Percentiles rank a stretch among this genome's conserved stretches.
phyloP scores from a whole-genome alignment of 2,888 invertebrate genomes.

The Andrena trimmerana region DNA sequence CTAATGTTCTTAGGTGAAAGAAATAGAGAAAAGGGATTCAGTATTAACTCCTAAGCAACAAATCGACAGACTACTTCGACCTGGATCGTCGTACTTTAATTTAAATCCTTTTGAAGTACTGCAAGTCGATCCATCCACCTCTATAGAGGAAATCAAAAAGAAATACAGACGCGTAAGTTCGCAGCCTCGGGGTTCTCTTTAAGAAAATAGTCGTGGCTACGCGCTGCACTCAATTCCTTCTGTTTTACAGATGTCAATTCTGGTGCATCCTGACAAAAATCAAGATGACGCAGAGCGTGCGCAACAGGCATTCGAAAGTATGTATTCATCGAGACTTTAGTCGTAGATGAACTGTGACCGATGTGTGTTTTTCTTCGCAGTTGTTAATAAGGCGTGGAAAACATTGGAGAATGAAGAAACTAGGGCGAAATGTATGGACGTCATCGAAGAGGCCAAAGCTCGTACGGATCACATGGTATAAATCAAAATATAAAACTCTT shows the following conservation, averaged over 20 bases:
- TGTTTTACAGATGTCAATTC: constrained; percentile 92
- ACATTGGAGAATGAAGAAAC: constrained; percentile 97
- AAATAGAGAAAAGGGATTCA: constrained; percentile 98
- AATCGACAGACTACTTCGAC: constrained; percentile 97
- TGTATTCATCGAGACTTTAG: constrained; percentile 51
- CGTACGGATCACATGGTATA: constrained; percentile 96
- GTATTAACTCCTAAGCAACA: constrained; percentile 98
- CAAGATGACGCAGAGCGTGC: constrained; percentile 97
- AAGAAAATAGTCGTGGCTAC: background rate
- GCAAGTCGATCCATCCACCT: constrained; percentile 95
- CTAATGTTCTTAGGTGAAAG: constrained; percentile 93
- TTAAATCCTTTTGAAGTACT: constrained; percentile 98
- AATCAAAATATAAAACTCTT: background rate
- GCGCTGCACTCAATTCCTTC: constrained; percentile 13
- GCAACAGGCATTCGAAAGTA: constrained; percentile 95
- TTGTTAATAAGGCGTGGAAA: constrained; percentile 98
- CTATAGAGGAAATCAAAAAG: constrained; percentile 97
- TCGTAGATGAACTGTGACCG: background rate
- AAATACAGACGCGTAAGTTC: constrained; percentile 93
- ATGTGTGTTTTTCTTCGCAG: constrained; percentile 81
- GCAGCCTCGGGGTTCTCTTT: background rate
- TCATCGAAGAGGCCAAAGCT: constrained; percentile 98
- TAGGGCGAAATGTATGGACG: constrained; percentile 96
- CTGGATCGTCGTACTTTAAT: constrained; percentile 99
- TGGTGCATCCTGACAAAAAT: constrained; percentile 99